Percentiles rank a stretch among this genome's conserved stretches.
phyloP scores from a whole-genome alignment of 2,797 vertebrate genomes.

The Eulemur mongoz region DNA sequence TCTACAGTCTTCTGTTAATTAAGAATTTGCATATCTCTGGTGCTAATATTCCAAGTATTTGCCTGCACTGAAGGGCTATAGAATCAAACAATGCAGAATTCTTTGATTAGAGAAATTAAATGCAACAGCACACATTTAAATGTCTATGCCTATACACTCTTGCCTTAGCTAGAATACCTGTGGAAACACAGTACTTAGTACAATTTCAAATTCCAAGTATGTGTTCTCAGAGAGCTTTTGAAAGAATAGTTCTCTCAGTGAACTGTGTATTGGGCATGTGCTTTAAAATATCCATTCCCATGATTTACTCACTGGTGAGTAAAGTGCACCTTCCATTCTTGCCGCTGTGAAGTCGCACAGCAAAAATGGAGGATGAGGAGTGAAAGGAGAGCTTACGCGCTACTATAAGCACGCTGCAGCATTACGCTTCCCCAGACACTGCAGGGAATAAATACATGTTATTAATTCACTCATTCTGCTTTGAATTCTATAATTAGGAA shows the following conservation, averaged over 20 bases:
- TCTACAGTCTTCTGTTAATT: background rate
- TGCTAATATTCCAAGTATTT: background rate
- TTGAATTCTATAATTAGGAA: conserved; percentile 74
- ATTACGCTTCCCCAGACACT: background rate
- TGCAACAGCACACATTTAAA: background rate
- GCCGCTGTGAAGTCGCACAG: conserved; percentile 69
- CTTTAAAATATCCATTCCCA: conserved; percentile 73
- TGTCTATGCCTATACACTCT: background rate
- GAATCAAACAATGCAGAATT: background rate
- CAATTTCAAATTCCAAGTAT: conserved; percentile 58
- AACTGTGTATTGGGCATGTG: conserved; percentile 6
- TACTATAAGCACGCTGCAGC: background rate
- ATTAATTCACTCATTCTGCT: conserved; percentile 68
- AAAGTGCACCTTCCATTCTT: conserved; percentile 73
- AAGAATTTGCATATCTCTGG: background rate
- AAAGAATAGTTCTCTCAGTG: conserved; percentile 49
- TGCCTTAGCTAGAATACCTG: background rate
- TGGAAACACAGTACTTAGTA: conserved; percentile 52
- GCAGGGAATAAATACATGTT: conserved; percentile 52
- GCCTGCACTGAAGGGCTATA: background rate
- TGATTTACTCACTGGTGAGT: conserved; percentile 80
- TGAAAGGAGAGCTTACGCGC: background rate
- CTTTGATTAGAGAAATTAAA: background rate
- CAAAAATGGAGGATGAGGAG: conserved; percentile 64
- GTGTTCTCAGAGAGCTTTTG: conserved; percentile 57